These are phyloP conservation scores for Morelia viridis DNA, from an alignment of 2,797 vertebrate species.

Conservation along the genomic window DNA sequence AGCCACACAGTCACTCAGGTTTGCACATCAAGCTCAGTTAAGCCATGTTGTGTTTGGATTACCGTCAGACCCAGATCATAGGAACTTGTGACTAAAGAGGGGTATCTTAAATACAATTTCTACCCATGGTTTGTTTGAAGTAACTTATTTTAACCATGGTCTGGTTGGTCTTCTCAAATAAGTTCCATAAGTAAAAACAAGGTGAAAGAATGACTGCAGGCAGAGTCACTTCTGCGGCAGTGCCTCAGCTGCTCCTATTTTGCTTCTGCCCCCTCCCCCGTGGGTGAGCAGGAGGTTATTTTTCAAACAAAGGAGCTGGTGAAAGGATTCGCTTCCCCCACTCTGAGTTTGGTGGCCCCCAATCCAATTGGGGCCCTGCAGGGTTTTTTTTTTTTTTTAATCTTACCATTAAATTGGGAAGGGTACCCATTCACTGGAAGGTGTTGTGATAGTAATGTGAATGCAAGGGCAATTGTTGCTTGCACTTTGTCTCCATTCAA, in stretches of 20 bases:
- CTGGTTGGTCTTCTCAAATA: background rate
- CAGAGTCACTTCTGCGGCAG: background rate
- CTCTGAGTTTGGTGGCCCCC: background rate
- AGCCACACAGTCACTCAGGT: background rate
- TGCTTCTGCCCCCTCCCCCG: background rate
- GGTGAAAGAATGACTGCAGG: background rate
- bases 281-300: background rate
- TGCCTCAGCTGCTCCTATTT: background rate
- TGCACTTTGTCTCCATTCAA: background rate
- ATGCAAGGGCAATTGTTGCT: background rate
- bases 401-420: background rate
- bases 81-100: background rate
- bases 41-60: background rate
- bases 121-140: background rate
- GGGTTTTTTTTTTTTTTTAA: background rate
- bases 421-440: background rate
- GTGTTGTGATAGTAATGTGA: constrained; percentile 9
- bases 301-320: background rate
- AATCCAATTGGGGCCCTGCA: background rate
- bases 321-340: background rate
- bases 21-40: background rate
- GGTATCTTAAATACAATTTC: background rate
- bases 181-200: background rate
- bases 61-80: background rate
- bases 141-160: background rate